Evolutionary conservation across 2,113 vertebrate species (phyloP), one percentile per base, ranked within the genome.

Genomic region (Opisthocomus hoazin): DNA sequence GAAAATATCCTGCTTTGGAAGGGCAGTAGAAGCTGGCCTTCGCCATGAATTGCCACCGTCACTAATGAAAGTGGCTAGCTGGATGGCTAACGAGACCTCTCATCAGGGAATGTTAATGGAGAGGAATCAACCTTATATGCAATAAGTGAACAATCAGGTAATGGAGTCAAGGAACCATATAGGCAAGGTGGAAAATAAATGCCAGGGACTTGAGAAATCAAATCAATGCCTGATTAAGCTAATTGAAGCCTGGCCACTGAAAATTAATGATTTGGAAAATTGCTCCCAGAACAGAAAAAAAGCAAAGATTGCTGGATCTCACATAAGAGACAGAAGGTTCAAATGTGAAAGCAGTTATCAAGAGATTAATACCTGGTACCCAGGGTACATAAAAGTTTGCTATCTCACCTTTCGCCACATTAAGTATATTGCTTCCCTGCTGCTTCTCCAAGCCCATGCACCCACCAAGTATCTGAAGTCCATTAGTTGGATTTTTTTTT

Each of bases 261-360:
- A 97, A 97, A 97, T 96, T 97, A 97, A 97, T 97, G 97, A 96
- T 97, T 95, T 17, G n/a, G 95, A 97, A 97, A 97, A 97, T 96
- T 97, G 90, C 90, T 96, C 89, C 92, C 93, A 94, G 90, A 95
- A 95, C 84, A 86, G 86, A 94, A 94, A 90, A 51, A 96, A 96
- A 90, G 34, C 78, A 96, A 94, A 97, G 91, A 96, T 76, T 89
- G 88, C 81, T 92, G 76, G 87, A 91, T 95, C 80, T 93, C 91
- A 78, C 93, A 89, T 89, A 76, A 65, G 71, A 94, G 82, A 95
- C 76, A 84, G 91, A 95, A 97, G 81, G 94, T 96, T 95, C 94
- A 94, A 95, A 97, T 90, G 96, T 89, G 85, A 96, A 96, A 93
- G 94, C 93, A 91, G 90, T 97, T 97, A 94, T 89, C 91, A 80